phyloP scores from a whole-genome alignment of 2,113 vertebrate species.

The Monopterus albus region DNA sequence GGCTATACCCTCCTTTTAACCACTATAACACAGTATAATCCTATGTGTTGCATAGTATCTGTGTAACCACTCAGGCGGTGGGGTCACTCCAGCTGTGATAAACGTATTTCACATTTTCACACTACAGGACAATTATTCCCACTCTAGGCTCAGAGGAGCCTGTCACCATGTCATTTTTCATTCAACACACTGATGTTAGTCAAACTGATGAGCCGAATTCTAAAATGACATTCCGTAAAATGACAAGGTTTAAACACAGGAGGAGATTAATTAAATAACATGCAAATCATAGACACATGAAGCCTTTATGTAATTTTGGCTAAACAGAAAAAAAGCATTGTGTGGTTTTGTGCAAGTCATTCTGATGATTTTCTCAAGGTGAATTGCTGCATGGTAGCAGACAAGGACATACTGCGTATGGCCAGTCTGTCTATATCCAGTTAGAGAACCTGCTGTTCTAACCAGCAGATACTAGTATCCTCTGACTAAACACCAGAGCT shows the following conservation, averaged over 20 bases:
- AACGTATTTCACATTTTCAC: conserved; percentile 68
- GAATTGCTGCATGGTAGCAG: conserved; percentile 29
- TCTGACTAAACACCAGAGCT: conserved; percentile 33
- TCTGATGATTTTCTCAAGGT: conserved; percentile 35
- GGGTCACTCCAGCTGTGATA: conserved; percentile 69
- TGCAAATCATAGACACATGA: conserved; percentile 20
- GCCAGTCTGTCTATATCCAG: conserved; percentile 38
- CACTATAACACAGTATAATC: conserved; percentile 75
- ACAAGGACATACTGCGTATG: conserved; percentile 4
- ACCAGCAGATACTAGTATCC: conserved; percentile 32
- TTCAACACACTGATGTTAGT: conserved; percentile 23
- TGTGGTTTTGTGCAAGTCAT: conserved; percentile 12
- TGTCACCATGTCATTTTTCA: conserved; percentile 44
- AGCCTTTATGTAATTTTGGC: conserved; percentile 4
- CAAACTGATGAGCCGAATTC: conserved; percentile 24
- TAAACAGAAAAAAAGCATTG: neutral
- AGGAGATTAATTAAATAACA: conserved; percentile 31
- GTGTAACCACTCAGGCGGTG: conserved; percentile 55
- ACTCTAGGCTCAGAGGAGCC: conserved; percentile 38
- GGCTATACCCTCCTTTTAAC: conserved; percentile 76
- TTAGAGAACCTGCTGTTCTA: conserved; percentile 45
- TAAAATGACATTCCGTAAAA: conserved; percentile 44
- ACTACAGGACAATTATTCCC: conserved; percentile 60
- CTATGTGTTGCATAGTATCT: conserved; percentile 67
- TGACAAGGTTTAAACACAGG: conserved; percentile 35